phyloP scores from a whole-genome alignment of 2,113 vertebrate genomes.

The Cyanoramphus novaezelandiae region DNA sequence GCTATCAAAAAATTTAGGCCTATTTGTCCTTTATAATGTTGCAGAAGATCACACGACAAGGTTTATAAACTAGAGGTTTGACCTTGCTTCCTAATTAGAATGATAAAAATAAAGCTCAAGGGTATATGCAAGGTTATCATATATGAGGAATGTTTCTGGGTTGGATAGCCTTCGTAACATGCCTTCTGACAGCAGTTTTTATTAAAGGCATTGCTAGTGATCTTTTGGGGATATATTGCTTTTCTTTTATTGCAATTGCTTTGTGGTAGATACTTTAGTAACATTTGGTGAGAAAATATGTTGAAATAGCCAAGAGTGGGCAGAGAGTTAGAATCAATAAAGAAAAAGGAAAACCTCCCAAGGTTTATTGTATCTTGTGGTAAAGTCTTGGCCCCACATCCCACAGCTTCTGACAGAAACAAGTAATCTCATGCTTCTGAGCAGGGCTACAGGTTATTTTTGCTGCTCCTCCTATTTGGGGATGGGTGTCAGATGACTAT shows the following conservation, averaged over 20 bases:
- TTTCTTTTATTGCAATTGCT: neutral
- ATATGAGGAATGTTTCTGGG: neutral
- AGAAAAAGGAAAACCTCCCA: neutral
- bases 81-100: neutral
- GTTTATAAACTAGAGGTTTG: neutral
- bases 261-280: neutral
- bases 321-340: neutral
- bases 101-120: neutral
- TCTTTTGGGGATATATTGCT: neutral
- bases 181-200: neutral
- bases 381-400: neutral
- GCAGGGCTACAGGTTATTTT: neutral
- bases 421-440: neutral
- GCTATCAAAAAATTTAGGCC: neutral
- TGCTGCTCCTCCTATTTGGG: neutral
- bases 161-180: neutral
- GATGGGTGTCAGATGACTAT: neutral
- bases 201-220: neutral
- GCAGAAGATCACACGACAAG: neutral
- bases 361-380: neutral
- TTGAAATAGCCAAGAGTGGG: neutral
- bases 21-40: neutral
- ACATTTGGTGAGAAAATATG: neutral
- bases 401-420: neutral
- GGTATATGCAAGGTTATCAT: neutral